Evolutionary conservation across 92 coral and sea anemone genomes (phyloP), one percentile per base, ranked within the genome.

Genomic region (Ricordea florida): DNA sequence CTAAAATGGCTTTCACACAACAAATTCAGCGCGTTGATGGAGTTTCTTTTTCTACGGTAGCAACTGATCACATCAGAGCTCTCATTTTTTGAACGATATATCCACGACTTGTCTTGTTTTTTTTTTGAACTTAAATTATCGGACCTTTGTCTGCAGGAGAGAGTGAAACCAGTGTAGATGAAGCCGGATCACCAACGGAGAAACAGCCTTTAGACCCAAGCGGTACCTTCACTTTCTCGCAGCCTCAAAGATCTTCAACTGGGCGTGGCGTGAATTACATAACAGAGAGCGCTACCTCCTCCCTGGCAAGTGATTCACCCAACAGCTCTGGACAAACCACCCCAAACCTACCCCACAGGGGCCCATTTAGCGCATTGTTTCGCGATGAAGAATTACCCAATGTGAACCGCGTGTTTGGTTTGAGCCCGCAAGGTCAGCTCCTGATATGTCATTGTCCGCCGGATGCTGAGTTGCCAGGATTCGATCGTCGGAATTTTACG

Each of bases 371-470:
- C 27, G 73, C 70, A 24, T 72, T 36, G n/a, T 64, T 77, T 29
- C 84, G 84, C 14, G 59, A 69, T 11, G 89, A 76, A 15, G 90
- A 87, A 65, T 20, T 81, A 16, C 90, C 87, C 52, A 79, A 82
- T 28, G 45, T 87, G 18, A 89, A 88, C 47, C 88, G 93, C 8
- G 79, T 74, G 20, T 88, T 91, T 70, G 81, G 90, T n/a, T 63
- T 78, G 35, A 83, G 93, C 26, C 65, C 88, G 18, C 77, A 55
- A 7, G 97, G 97, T 0, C 92, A 89, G 64, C 58, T 92, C 57
- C 60, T 77, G 69, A 86, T 81, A 18, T 94, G 98, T 61, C 92
- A 81, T 22, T 94, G 98, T 42, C 97, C 98, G 0, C 98, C 97
- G 21, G 98, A 92, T 40, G 93, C 98, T 0, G 93, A 89, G 37